A percentile compares a stretch with the other conserved stretches of the same genome.
Conservation (phyloP, 2,888 invertebrate genomes). For the Tineola bisselliella region DNA sequence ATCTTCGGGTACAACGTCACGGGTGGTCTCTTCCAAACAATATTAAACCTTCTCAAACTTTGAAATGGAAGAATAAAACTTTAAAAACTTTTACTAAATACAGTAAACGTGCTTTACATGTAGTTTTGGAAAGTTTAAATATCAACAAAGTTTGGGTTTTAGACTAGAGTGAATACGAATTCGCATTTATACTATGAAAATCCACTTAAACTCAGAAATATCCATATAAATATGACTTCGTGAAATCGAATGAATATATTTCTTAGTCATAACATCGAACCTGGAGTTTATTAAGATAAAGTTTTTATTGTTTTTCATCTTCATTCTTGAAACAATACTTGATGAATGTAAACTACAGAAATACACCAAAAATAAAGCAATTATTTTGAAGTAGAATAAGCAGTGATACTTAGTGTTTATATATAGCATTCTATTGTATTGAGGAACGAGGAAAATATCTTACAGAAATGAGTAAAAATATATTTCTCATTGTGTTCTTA, state of each 20-base stretch:
- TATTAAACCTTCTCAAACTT: too few relatives aligned
- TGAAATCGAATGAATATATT: neutral
- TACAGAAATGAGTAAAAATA: neutral
- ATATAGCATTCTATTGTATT: too few relatives aligned
- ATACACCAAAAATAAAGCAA: too few relatives aligned
- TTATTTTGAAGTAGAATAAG: too few relatives aligned
- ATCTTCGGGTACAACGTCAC: too few relatives aligned
- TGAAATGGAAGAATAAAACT: too few relatives aligned
- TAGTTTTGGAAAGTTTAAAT: neutral
- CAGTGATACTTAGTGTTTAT: too few relatives aligned
- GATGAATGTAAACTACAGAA: too few relatives aligned
- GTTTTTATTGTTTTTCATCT: neutral
- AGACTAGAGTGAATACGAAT: neutral
- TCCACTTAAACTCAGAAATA: neutral
- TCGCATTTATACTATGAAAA: neutral
- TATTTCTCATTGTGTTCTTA: neutral
- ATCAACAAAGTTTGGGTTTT: neutral
- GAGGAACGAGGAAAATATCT: neutral
- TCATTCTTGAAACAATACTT: too few relatives aligned
- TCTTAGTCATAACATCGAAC: neutral
- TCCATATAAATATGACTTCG: neutral
- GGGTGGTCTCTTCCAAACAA: too few relatives aligned
- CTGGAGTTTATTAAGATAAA: neutral
- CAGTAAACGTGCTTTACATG: neutral
- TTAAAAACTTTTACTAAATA: neutral